Base-by-base conservation (phyloP, 2,797 vertebrate species). In the Sparidentex hasta region DNA sequence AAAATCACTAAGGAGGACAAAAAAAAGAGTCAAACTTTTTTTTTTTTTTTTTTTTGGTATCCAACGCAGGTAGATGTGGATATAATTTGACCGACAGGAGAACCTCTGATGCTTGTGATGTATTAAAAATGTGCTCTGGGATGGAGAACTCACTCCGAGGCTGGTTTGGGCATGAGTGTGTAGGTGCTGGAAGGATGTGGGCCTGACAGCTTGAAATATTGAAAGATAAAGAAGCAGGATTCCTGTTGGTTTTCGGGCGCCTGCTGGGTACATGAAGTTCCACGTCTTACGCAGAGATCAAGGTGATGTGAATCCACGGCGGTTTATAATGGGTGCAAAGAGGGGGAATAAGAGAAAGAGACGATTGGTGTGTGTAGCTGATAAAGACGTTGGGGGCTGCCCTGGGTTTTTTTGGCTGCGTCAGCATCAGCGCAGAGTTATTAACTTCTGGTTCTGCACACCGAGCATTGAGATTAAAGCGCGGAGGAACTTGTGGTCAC, bases 1-100 rank as follows among this genome's bases (percentile, higher is more conserved):
- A n/a, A 75, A 75, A 75, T 71, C 86, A 78, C 55, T n/a, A 69
- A 66, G 44, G 71, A 80, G 43, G 77, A 62, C n/a, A 81, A 65
- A 77, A 64, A 65, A 77, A 64, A n/a, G 20, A 11, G 23, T 67
- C 46, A 20, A 48, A 62, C n/a, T 50, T 72, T 74, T 68, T 8
- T 33, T 33, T 33, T 33, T 33, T 33, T 65, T 70, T 33, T 33
- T 33, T 33, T 33, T 65, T 70, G 17, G 46, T 46, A 46, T 77
- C 8, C 69, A 62, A 8, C 9, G 16, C 47, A 79, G 57, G 63
- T 80, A 66, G 29, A 77, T 73, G 65, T 65, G 17, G 71, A 62
- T 71, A 50, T 71, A 75, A 80, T 73, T 64, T 58, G 12, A 55
- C 70, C 57, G 56, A 27, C 0, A 59, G 62, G 71, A 74, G 56